Base-by-base conservation (phyloP, 2,113 vertebrate genomes). In the Pachyramphus minor region DNA sequence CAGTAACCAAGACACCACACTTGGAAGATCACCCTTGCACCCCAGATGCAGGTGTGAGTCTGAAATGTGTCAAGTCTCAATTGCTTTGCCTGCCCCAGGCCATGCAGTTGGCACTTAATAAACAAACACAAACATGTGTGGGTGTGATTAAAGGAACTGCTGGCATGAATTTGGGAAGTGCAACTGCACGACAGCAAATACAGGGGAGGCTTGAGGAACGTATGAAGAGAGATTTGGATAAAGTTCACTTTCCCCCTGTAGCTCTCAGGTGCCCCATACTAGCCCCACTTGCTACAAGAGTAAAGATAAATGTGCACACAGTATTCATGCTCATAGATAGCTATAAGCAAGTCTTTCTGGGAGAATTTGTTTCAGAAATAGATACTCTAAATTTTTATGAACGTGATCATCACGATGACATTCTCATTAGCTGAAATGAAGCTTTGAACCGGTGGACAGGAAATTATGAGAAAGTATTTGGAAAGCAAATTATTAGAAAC, bases 121-220 rank as follows among this genome's bases (percentile, higher is more conserved):
- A 96, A 94, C 78, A 95, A 96, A 95, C 77, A 97, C 72, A 94
- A 92, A 83, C 76, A 30, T 78, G 73, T 60, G 69, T 87, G 83
- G n/a, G 93, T 95, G 93, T 92, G 93, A 95, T 94, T 95, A 95
- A 96, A 95, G 88, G 83, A 96, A 93, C 86, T 95, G 31, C 66
- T 94, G 76, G 90, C 88, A 93, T 53, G 83, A 87, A 78, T 92
- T 78, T 91, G 87, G 92, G 95, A 96, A 96, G 79, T 96, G 78
- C 1, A 23, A 96, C 78, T 94, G n/a, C 79, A 81, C 56, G 60
- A 87, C 87, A 93, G 87, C 67, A 95, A 84, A 83, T 74, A 62
- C 33, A 77, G 33, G n/a, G 8, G 25, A 93, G 90, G 62, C 49
- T 78, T 84, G 45, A 74, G 73, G 37, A 95, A 84, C 9, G 4